Base-by-base conservation (phyloP, 2,113 vertebrate species). In the Ciconia maguari region DNA sequence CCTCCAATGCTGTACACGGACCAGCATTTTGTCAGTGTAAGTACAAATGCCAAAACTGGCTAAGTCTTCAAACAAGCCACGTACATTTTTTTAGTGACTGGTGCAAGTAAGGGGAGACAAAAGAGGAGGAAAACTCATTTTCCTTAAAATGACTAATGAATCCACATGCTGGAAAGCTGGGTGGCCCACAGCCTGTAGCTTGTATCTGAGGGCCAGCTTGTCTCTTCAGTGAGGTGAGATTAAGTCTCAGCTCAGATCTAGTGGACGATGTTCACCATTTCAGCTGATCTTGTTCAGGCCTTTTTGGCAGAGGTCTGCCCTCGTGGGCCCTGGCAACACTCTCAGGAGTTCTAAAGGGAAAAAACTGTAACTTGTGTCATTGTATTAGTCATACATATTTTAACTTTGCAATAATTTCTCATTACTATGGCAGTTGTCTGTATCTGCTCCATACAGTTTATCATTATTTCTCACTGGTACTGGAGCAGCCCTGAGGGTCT, bases 1-100 rank as follows among this genome's bases (percentile, higher is more conserved):
- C 89, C 91, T 16, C 75, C 41, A 0, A 19, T 6, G 55, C 94
- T 71, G 83, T 11, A 61, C 34, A 0, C 29, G 11, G 70, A 51
- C 66, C 84, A 34, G 87, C 90, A 25, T 92, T 94, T 69, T 97
- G 94, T 94, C 97, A 97, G 91, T 6, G 74, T 22, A 15, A 72
- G 93, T 54, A 82, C 84, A 96, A 93, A 81, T 68, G 95, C 87
- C 97, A 96, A 30, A 54, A 58, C 89, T 4, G 91, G 71, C 93
- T 65, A 16, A 72, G 60, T 27, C 94, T 94, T 96, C 95, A 93
- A 90, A 96, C 3, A 7, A 88, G 83, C 60, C 44, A 2, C 2
- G 19, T 29, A 66, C 58, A 41, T 69, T 26, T 32, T 61, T 82
- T 69, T 62, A 38, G 91, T 71, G 84, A 77, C 87, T 83, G 94